Evolutionary conservation across 2,797 vertebrate species (phyloP).

Genomic region (Hapalemur alaotrensis): DNA sequence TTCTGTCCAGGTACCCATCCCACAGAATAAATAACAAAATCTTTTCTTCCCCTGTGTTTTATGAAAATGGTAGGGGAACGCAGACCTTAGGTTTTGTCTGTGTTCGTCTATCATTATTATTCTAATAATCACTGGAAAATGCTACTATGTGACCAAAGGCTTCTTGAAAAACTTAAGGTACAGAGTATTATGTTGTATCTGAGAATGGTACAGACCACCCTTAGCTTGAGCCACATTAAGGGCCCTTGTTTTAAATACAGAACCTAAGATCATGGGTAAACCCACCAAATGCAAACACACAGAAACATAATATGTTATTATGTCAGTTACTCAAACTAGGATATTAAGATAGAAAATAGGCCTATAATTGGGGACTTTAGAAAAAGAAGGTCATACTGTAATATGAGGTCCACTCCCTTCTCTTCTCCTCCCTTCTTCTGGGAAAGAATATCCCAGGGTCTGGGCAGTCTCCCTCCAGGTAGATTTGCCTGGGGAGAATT

Average conservation of each 20-base stretch:
- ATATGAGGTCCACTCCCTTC: neutral
- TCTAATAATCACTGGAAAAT: neutral
- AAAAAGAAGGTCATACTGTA: neutral
- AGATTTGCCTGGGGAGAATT: neutral
- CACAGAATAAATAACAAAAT: neutral
- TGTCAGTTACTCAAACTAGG: neutral
- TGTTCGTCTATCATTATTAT: neutral
- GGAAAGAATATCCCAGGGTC: neutral
- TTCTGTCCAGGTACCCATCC: neutral
- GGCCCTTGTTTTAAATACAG: neutral
- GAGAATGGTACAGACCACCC: neutral
- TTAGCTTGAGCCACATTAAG: neutral
- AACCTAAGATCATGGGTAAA: neutral
- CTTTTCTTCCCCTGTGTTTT: neutral
- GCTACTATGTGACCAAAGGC: neutral
- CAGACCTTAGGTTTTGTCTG: neutral
- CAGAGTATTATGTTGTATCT: neutral
- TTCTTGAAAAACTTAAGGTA: neutral
- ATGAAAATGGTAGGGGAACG: neutral
- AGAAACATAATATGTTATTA: neutral
- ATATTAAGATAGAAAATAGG: neutral
- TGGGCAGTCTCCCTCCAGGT: neutral
- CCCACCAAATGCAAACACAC: neutral
- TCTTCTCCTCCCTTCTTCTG: neutral
- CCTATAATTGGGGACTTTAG: neutral